Conservation (phyloP, 2,797 vertebrate genomes). For the Platalea minor region DNA sequence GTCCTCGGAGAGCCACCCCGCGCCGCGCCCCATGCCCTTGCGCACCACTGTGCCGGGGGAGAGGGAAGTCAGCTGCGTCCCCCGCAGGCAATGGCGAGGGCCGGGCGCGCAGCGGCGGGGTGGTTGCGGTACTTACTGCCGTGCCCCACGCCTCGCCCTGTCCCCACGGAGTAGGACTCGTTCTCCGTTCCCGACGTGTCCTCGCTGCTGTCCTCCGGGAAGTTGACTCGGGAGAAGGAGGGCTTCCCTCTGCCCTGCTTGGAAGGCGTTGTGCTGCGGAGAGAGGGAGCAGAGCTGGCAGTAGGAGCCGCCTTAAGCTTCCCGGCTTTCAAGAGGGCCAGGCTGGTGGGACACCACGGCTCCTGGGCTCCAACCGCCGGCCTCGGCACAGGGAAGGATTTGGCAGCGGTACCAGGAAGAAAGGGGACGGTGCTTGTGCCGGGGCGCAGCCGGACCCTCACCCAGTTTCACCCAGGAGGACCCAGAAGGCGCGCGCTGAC, state of each 20-base stretch:
- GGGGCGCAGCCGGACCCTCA: rapidly evolving
- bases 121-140: constrained; percentile 72
- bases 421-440: background rate
- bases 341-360: background rate
- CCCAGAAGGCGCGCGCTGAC: background rate
- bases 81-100: background rate
- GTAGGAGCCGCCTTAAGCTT: background rate
- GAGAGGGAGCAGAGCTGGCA: background rate
- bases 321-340: rapidly evolving
- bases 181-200: constrained; percentile 98
- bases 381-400: rapidly evolving
- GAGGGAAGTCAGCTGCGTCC: background rate
- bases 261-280: constrained; percentile 90
- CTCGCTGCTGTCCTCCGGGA: constrained; percentile 97
- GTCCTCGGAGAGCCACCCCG: constrained; percentile 94
- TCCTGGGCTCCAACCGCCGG: rapidly evolving
- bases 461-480: background rate
- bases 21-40: constrained; percentile 85
- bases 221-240: constrained; percentile 92
- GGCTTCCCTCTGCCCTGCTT: constrained; percentile 96
- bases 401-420: background rate
- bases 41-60: constrained; percentile 83
- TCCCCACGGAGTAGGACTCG: constrained; percentile 93
- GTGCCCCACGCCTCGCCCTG: constrained; percentile 88
- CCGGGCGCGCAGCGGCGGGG: background rate